Percentiles rank a stretch among this genome's conserved stretches.
phyloP scores from a whole-genome alignment of 2,888 invertebrate genomes.

The Mantis religiosa region DNA sequence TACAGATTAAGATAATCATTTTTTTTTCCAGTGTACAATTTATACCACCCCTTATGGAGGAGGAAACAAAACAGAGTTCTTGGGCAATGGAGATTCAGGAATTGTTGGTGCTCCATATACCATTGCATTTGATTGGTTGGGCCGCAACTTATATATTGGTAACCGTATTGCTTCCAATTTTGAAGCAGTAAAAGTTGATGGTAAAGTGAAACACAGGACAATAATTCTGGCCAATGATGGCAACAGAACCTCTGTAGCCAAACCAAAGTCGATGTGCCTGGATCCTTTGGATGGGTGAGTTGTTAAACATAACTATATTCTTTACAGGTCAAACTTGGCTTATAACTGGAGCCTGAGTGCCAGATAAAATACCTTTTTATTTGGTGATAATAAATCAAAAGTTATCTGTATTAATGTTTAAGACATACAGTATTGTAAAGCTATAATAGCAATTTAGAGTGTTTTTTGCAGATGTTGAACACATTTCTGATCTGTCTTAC shows the following conservation, averaged over 20 bases:
- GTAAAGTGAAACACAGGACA: slow-evolving; percentile 75
- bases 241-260: slow-evolving; percentile 76
- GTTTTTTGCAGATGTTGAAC: no score
- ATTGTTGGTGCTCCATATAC: slow-evolving; percentile 86
- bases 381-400: no score
- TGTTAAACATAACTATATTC: background rate
- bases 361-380: no score
- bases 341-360: no score
- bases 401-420: no score
- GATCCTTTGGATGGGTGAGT: slow-evolving; percentile 87
- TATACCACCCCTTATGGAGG: slow-evolving; percentile 80
- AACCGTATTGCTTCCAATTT: slow-evolving; percentile 87
- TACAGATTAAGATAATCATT: background rate
- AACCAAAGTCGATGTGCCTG: slow-evolving; percentile 80
- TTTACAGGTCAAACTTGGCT: no score
- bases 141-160: slow-evolving; percentile 89
- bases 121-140: slow-evolving; percentile 95
- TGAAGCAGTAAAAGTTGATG: slow-evolving; percentile 81
- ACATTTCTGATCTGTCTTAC: no score
- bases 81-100: slow-evolving; percentile 71
- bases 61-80: slow-evolving; percentile 76
- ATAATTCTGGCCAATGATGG: slow-evolving; percentile 89
- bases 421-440: no score
- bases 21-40: slow-evolving; percentile 65
- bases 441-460: no score